Evolutionary conservation across 2,797 vertebrate species (phyloP).

Genomic region (Catostomus latipinnis): DNA sequence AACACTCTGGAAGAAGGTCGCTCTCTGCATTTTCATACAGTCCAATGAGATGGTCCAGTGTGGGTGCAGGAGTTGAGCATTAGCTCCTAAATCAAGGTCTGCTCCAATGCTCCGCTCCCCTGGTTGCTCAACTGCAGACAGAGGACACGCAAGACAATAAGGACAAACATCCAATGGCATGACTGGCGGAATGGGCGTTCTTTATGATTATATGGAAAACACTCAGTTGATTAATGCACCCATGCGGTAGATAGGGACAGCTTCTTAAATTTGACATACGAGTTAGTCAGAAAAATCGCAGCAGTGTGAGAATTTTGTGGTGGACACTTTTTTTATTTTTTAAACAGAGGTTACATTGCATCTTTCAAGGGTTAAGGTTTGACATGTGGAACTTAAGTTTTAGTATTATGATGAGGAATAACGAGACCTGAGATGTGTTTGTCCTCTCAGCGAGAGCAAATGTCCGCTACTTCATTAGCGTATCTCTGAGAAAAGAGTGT

Average conservation of each 20-base stretch:
- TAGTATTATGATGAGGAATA: constrained; percentile 36
- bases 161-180: constrained; percentile 56
- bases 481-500: constrained; percentile 51
- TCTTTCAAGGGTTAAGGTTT: constrained; percentile 34
- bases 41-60: constrained; percentile 47
- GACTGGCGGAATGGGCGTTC: constrained; percentile 58
- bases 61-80: constrained; percentile 41
- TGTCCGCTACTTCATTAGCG: constrained; percentile 51
- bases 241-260: constrained; percentile 35
- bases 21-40: constrained; percentile 55
- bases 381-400: constrained; percentile 24
- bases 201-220: constrained; percentile 65
- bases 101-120: constrained; percentile 26
- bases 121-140: constrained; percentile 45
- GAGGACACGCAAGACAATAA: constrained; percentile 59
- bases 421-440: constrained; percentile 21
- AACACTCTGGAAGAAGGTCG: constrained; percentile 75
- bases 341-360: constrained; percentile 25
- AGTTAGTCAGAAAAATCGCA: constrained; percentile 44
- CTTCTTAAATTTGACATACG: constrained; percentile 55
- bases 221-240: constrained; percentile 64
- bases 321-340: constrained; percentile 10
- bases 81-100: constrained; percentile 55
- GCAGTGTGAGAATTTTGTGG: constrained; percentile 34
- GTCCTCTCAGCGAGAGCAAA: constrained; percentile 42